phyloP scores from a whole-genome alignment of 2,113 vertebrate genomes.

The Pleuronectes platessa region DNA sequence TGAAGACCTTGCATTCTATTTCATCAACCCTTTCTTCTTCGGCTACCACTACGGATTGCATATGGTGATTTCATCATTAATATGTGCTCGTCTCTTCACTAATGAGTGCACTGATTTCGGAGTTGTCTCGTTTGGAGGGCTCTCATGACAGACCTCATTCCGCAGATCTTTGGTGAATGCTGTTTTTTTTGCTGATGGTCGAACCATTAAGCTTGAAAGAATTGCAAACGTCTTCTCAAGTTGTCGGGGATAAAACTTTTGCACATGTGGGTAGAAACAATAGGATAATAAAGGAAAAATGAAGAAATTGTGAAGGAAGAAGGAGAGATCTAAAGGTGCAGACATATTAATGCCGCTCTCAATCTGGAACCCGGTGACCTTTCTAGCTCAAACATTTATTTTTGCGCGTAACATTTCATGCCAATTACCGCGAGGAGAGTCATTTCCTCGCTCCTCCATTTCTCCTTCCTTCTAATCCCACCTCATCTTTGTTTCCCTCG shows the following conservation, averaged over 20 bases:
- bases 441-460: constrained; percentile 22
- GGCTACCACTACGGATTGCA: constrained; percentile 38
- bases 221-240: neutral
- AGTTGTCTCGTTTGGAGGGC: constrained; percentile 37
- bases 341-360: constrained; percentile 9
- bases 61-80: constrained; percentile 58
- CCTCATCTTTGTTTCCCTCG: constrained; percentile 3
- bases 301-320: neutral
- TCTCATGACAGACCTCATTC: constrained; percentile 21
- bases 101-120: constrained; percentile 59
- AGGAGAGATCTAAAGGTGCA: constrained; percentile 5
- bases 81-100: constrained; percentile 57
- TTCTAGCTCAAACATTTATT: constrained; percentile 56
- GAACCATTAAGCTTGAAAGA: constrained; percentile 9
- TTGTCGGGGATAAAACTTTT: constrained; percentile 2
- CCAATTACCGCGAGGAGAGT: constrained; percentile 39
- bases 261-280: neutral
- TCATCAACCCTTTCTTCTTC: constrained; percentile 74
- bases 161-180: neutral
- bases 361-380: constrained; percentile 30
- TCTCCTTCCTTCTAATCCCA: constrained; percentile 3
- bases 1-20: constrained; percentile 79
- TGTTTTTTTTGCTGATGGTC: neutral
- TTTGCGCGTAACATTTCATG: constrained; percentile 51
- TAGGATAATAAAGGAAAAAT: neutral